Base-by-base conservation (phyloP, 1,140 invertebrate genomes). In the Aphidius gifuensis region DNA sequence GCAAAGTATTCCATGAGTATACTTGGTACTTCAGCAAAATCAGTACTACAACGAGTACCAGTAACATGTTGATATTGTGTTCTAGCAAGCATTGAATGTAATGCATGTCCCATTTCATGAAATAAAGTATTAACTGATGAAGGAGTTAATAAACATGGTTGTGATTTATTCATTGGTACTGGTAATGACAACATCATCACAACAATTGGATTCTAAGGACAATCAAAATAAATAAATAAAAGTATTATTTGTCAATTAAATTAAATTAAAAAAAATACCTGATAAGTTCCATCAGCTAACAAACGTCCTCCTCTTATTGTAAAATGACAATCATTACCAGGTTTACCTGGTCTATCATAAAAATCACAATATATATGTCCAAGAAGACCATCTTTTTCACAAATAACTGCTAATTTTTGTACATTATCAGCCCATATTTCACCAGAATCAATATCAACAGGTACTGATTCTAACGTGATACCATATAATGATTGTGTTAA, bases 1-100 rank as follows among this genome's bases (percentile, higher is more conserved):
- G 94, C 92, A 85, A 99, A 99, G 79, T 94, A 97, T 83, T 99
- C 97, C 96, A 99, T 98, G 16, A 99, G 82, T 63, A 98, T 90
- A 53, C 95, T 98, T 38, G 97, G 97, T 42, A 99, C 93, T 85
- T 99, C 98, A 5, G 97, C 97, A 76, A 99, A 93, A 83, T 99
- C 97, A 6, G 97, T 98, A 45, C 91, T 89, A 77, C 96, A 99
- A 64, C 98, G 84, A 1, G 98, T 99, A 63, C 96, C 97, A 38
- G 95, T 94, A 16, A 98, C 93, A 81, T 99, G 97, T 80, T 99
- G 97, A 82, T 98, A 96, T 61, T 88, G 85, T 0, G 97, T 97
- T 67, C 94, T 85, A 6, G 92, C 97, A 57, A 99, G 78, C 95
- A 99, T 99, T 5, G 97, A 99, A 80, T 99, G 98, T 84, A 99